Conservation (phyloP, 2,888 invertebrate genomes). For the Lasioglossum leucozonium region DNA sequence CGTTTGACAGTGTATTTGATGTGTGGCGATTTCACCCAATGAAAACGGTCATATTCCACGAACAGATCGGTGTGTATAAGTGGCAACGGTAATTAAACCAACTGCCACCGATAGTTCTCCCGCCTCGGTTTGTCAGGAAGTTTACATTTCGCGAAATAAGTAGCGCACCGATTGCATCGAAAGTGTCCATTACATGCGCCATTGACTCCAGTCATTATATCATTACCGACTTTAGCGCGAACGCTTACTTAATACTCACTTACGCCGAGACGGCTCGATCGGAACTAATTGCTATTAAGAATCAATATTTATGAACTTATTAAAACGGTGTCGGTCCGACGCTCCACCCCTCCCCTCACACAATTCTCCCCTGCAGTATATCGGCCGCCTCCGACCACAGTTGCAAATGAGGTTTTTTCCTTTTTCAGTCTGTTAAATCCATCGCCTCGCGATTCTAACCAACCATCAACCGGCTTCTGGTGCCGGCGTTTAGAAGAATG, state of each 20-base stretch:
- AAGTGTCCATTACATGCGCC: slow-evolving; percentile 11
- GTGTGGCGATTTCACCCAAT: neutral
- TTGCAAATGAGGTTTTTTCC: slow-evolving; percentile 10
- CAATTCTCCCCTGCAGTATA: neutral
- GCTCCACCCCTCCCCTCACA: neutral
- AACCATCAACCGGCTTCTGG: neutral
- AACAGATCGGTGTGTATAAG: neutral
- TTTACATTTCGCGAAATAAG: neutral
- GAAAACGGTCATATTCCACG: neutral
- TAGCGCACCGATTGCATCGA: neutral
- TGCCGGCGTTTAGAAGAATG: neutral
- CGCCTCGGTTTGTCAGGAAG: neutral
- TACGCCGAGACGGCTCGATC: no score
- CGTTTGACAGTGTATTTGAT: neutral
- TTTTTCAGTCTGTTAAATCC: neutral
- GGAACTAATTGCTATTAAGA: slow-evolving; percentile 7
- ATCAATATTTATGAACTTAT: slow-evolving; percentile 14
- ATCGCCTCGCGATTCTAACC: neutral
- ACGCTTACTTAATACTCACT: neutral
- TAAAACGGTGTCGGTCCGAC: neutral
- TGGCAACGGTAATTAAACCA: neutral
- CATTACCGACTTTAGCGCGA: neutral
- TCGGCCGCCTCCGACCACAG: neutral
- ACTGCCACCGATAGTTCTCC: neutral
- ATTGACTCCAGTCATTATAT: neutral